Percentiles rank a stretch among this genome's conserved stretches.
Conservation (phyloP, 1,140 invertebrate genomes). For the Nixonia krombeini region DNA sequence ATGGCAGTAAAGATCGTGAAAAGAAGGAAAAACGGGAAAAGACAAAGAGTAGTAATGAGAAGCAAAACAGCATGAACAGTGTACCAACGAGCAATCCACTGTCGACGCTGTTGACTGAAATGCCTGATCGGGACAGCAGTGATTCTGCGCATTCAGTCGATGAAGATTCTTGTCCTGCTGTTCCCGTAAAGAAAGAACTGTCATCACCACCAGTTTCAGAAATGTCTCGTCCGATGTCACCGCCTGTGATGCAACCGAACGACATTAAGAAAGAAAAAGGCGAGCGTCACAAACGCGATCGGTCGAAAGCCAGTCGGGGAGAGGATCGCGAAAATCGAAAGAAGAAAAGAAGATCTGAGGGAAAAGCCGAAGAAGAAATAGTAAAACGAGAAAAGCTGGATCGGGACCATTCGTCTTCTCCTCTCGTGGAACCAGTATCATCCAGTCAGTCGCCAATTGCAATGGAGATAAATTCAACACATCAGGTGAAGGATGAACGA, state of each 20-base stretch:
- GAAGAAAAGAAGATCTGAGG: slow-evolving; percentile 73
- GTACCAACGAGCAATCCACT: slow-evolving; percentile 43
- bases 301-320: slow-evolving; percentile 47
- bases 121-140: slow-evolving; percentile 63
- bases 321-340: slow-evolving; percentile 61
- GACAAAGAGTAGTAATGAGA: slow-evolving; percentile 54
- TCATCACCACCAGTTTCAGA: slow-evolving; percentile 27
- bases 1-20: slow-evolving; percentile 66
- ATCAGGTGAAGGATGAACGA: slow-evolving; percentile 50
- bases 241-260: background rate
- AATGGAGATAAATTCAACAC: slow-evolving; percentile 38
- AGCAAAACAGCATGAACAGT: slow-evolving; percentile 50
- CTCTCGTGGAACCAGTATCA: slow-evolving; percentile 59
- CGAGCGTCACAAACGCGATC: slow-evolving; percentile 52
- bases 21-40: slow-evolving; percentile 69
- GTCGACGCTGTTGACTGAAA: slow-evolving; percentile 53
- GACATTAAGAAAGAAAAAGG: slow-evolving; percentile 55
- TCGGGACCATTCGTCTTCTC: slow-evolving; percentile 57
- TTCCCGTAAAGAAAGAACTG: slow-evolving; percentile 45
- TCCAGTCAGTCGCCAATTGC: slow-evolving; percentile 62
- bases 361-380: slow-evolving; percentile 70
- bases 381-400: slow-evolving; percentile 52
- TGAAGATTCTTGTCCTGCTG: slow-evolving; percentile 54
- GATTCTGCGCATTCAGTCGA: slow-evolving; percentile 63
- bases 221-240: background rate